Base-by-base conservation (phyloP, 2,113 vertebrate species). In the Perca schrenkii region DNA sequence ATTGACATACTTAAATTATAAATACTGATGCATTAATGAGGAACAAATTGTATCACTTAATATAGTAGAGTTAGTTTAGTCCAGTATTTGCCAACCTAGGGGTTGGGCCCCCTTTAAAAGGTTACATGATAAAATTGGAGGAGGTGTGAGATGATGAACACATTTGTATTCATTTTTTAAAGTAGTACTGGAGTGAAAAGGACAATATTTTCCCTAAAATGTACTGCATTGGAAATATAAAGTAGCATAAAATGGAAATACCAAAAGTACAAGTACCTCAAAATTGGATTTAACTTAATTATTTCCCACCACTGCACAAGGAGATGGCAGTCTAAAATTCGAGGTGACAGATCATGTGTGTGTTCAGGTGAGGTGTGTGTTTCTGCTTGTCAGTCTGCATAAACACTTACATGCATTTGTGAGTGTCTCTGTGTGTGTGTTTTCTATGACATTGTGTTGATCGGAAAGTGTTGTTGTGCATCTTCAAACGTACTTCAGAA, bases 401-500 rank as follows among this genome's bases (percentile, higher is more conserved):
- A 40, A 62, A 61, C 40, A 49, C 31, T 34, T 25, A 36, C 4
- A 12, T 40, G 11, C 34, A n/a, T 31, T 54, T 53, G 28, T 47
- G 22, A 46, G 21, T 49, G 12, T 12, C 40, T 8, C 40, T 43
- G 43, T 74, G 2, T 64, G 13, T 25, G 13, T 25, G 17, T 60
- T 66, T 82, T 60, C 31, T 22, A 14, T 65, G 3, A n/a, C n/a
- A 21, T 5, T 15, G 12, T 17, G 25, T 15, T 12, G 19, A 31
- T 78, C 25, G 70, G 49, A 61, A 4, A 49, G 34, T 31, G 0
- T 43, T 8, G 52, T 19, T 60, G 69, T 78, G 31, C 31, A 19
- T 81, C 31, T 79, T 47, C 66, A 68, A 66, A 63, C 16, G n/a
- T 22, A 31, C 52, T 80, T 67, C 15, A 28, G 40, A 34, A 88